A percentile compares a stretch with the other conserved stretches of the same genome.
Conservation (phyloP, 2,113 vertebrate species). For the Romanogobio albipinnatus region DNA sequence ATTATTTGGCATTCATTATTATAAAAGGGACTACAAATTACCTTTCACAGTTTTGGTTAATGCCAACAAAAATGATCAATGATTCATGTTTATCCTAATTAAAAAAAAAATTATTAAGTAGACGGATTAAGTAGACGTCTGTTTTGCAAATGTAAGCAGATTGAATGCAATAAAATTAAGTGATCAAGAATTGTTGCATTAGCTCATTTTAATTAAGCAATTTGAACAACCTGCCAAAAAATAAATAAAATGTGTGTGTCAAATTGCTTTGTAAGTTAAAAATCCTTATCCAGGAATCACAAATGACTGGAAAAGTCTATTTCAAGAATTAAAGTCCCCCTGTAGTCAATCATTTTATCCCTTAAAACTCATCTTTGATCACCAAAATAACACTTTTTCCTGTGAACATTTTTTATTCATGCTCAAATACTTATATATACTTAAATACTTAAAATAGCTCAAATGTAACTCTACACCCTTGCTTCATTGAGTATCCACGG, state of each 20-base stretch:
- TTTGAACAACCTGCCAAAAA: not conserved
- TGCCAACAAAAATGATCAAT: not conserved
- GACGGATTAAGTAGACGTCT: not conserved
- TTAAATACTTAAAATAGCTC: too few relatives aligned
- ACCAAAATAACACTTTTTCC: too few relatives aligned
- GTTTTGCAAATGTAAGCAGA: not conserved
- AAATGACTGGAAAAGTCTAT: not conserved
- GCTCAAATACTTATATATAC: too few relatives aligned
- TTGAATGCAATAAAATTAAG: not conserved
- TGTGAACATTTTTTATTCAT: too few relatives aligned
- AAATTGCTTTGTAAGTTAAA: not conserved
- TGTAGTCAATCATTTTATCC: too few relatives aligned
- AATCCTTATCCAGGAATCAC: too few relatives aligned
- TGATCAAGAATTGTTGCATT: not conserved
- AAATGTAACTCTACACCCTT: too few relatives aligned
- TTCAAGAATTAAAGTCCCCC: too few relatives aligned
- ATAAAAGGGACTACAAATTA: not conserved
- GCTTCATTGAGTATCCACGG: too few relatives aligned
- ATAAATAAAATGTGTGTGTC: too few relatives aligned
- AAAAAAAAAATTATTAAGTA: too few relatives aligned
- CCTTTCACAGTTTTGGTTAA: not conserved
- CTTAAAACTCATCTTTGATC: too few relatives aligned
- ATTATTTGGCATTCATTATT: constrained; percentile 11
- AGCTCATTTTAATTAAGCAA: not conserved
- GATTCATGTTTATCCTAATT: not conserved